These are phyloP conservation scores for Chionoecetes opilio DNA, from an alignment of 1,140 invertebrate species.

Conservation along the genomic window DNA sequence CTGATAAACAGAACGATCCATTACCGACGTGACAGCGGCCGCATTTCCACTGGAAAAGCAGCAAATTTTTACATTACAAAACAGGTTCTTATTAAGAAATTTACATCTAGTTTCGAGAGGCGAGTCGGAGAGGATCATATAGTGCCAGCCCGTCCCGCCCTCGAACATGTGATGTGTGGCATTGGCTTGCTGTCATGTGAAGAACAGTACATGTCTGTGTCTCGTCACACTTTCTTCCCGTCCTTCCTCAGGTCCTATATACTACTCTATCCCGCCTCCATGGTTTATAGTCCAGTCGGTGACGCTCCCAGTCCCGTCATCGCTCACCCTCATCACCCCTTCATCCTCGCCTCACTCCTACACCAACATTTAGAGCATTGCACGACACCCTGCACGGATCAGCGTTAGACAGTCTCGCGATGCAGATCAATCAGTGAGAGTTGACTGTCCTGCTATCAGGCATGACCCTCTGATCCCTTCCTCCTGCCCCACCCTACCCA, in stretches of 20 bases:
- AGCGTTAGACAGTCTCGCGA: neutral
- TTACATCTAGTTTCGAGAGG: slow-evolving; percentile 71
- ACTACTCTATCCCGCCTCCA: neutral
- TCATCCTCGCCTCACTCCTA: neutral
- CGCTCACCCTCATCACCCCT: neutral
- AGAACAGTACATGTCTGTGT: neutral
- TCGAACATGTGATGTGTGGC: too few relatives aligned
- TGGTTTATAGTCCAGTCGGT: neutral
- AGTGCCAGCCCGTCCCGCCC: too few relatives aligned
- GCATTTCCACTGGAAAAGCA: slow-evolving; percentile 76
- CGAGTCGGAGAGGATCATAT: neutral
- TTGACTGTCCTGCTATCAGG: slow-evolving; percentile 15
- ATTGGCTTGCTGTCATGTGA: neutral
- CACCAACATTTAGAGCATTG: neutral
- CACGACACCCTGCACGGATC: neutral
- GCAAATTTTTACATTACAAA: slow-evolving; percentile 78
- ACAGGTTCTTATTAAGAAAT: slow-evolving; percentile 78
- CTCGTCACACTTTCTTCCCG: neutral
- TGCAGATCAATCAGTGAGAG: neutral
- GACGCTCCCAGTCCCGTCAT: neutral
- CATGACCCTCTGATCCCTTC: neutral
- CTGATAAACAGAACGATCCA: slow-evolving; percentile 73
- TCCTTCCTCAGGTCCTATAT: neutral
- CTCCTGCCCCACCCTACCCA: neutral
- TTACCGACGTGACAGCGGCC: slow-evolving; percentile 73